Conservation (phyloP, 2,888 invertebrate species). For the Acrobasis consociella region DNA sequence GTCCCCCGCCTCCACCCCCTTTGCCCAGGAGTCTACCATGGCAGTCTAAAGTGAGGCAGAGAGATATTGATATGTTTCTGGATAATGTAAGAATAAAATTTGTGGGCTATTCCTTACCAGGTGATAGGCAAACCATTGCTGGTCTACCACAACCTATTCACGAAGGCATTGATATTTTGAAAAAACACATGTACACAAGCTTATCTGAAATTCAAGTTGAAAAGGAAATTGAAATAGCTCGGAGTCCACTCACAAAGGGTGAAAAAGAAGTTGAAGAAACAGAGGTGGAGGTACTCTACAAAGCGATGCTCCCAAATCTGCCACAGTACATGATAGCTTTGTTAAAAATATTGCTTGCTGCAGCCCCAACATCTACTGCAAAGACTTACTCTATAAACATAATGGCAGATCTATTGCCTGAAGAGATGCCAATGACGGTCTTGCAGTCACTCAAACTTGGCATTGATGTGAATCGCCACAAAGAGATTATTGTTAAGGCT, state of each 20-base stretch:
- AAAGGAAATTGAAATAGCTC: constrained; percentile 94
- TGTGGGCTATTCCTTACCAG: constrained; percentile 95
- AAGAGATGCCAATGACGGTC: constrained; percentile 98
- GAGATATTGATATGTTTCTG: constrained; percentile 96
- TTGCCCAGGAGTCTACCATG: constrained; percentile 90
- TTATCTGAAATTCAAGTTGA: constrained; percentile 95
- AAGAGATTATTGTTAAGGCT: constrained; percentile 99
- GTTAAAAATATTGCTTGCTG: constrained; percentile 97
- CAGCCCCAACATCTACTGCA: constrained; percentile 99
- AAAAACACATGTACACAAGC: constrained; percentile 96
- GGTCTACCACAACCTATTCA: constrained; percentile 98
- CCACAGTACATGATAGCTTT: constrained; percentile 99
- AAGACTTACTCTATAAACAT: constrained; percentile 99
- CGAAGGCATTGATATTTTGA: constrained; percentile 95
- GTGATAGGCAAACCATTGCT: constrained; percentile 94
- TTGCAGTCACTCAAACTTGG: constrained; percentile 97
- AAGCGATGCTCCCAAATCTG: constrained; percentile 96
- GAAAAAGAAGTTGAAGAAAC: constrained; percentile 91
- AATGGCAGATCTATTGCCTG: constrained; percentile 98
- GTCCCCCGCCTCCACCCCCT: constrained; percentile 74
- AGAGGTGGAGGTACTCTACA: constrained; percentile 94
- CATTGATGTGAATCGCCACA: constrained; percentile 98
- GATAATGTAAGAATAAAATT: constrained; percentile 97
- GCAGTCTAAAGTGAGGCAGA: constrained; percentile 97
- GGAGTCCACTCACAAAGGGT: constrained; percentile 93